These are phyloP conservation scores for Chloroclystis v-ata DNA, from an alignment of 2,888 invertebrate species.

Conservation along the genomic window DNA sequence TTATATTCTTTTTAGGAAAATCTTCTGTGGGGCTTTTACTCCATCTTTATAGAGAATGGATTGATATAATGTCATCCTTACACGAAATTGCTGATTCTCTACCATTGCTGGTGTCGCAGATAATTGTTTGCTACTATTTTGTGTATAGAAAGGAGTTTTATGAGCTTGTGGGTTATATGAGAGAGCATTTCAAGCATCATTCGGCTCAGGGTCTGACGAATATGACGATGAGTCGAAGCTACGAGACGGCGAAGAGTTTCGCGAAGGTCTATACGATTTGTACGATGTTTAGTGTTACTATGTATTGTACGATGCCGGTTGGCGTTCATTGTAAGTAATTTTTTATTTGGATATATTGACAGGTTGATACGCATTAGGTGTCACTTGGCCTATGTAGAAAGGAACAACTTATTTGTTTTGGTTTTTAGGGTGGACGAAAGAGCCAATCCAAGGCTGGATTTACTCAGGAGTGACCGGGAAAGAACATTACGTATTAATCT, in stretches of 20 bases:
- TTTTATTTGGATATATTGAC: no score
- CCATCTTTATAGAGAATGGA: slow-evolving; percentile 55
- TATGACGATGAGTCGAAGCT: slow-evolving; percentile 60
- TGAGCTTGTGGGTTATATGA: slow-evolving; percentile 49
- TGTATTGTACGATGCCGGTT: slow-evolving; percentile 55
- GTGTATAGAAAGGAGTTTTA: slow-evolving; percentile 49
- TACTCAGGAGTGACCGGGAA: slow-evolving; percentile 44
- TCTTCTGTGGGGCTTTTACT: slow-evolving; percentile 41
- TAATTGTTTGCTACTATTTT: slow-evolving; percentile 55
- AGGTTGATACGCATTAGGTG: no score
- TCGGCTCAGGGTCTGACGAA: slow-evolving; percentile 64
- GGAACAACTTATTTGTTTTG: background rate
- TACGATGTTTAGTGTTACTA: slow-evolving; percentile 57
- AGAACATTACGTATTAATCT: slow-evolving; percentile 41
- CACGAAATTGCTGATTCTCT: slow-evolving; percentile 56
- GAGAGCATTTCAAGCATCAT: slow-evolving; percentile 52
- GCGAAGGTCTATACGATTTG: slow-evolving; percentile 60
- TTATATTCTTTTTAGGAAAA: slow-evolving; percentile 47
- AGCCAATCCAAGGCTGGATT: slow-evolving; percentile 54
- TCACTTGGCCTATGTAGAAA: no score
- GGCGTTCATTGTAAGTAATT: slow-evolving; percentile 54
- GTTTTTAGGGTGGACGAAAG: slow-evolving; percentile 49
- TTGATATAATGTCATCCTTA: slow-evolving; percentile 53
- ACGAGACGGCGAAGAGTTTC: slow-evolving; percentile 50
- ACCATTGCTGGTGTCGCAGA: slow-evolving; percentile 49